Conservation (phyloP, 1,140 invertebrate species). For the Helicoverpa armigera region DNA sequence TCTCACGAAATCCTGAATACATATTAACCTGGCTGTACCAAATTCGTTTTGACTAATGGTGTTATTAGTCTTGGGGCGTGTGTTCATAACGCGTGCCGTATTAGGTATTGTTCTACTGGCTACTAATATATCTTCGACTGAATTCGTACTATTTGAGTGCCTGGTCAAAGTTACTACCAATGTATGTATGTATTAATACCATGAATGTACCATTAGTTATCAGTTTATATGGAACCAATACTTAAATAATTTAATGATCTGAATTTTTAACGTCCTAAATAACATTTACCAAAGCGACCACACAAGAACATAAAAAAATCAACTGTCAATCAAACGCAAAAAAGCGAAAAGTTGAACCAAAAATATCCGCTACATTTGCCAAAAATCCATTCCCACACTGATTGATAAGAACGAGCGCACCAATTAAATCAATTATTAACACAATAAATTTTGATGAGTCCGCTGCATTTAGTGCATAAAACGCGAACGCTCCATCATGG, state of each 20-base stretch:
- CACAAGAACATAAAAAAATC: not conserved
- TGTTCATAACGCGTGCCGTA: slow-evolving; percentile 49
- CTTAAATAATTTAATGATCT: not conserved
- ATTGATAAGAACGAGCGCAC: slow-evolving; percentile 43
- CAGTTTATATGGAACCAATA: not conserved
- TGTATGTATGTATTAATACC: not conserved
- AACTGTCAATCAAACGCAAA: not conserved
- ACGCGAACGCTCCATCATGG: slow-evolving; percentile 60
- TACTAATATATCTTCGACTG: slow-evolving; percentile 46
- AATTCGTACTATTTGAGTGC: slow-evolving; percentile 39
- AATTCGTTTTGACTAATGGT: slow-evolving; percentile 51
- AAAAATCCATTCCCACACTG: slow-evolving; percentile 20
- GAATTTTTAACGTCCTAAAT: not conserved
- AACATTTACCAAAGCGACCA: not conserved
- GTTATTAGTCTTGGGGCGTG: slow-evolving; percentile 49
- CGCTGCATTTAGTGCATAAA: slow-evolving; percentile 54
- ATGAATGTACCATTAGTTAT: too few relatives aligned
- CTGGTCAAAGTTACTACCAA: slow-evolving; percentile 26
- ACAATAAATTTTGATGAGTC: slow-evolving; percentile 58
- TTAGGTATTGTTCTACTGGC: slow-evolving; percentile 41
- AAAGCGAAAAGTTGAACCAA: not conserved
- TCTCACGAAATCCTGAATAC: slow-evolving; percentile 38
- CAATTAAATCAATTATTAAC: slow-evolving; percentile 65
- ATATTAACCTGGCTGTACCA: slow-evolving; percentile 41
- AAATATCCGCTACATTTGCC: not conserved